Base-by-base conservation (phyloP, 2,888 invertebrate species). In the Zaprionus bogoriensis region DNA sequence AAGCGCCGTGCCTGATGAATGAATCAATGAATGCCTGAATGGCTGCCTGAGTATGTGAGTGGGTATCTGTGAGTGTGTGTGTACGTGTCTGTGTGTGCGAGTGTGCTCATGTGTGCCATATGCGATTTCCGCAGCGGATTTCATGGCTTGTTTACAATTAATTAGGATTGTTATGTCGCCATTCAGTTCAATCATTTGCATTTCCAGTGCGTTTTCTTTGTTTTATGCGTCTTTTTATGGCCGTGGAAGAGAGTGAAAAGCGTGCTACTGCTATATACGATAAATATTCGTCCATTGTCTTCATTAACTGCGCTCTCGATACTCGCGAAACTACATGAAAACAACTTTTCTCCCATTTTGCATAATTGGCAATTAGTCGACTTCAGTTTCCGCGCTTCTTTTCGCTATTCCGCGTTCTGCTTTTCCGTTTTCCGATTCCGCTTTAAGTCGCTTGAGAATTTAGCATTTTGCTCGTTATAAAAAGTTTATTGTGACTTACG, bases 81-180 rank as follows among this genome's bases (percentile, higher is more conserved):
- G 27, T 27, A 27, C 10, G 4, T 3, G 27, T 27, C 3, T n/a
- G 10, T 27, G 27, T 10, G 27, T 27, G 27, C 27, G 32, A 36
- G 32, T 36, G 32, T 17, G 44, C 32, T 44, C 28, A 45, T 30
- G 45, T 22, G 17, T 39, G 39, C 60, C 60, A 45, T 59, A 44
- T 55, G 23, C 44, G 30, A 23, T 23, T 48, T 48, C 22, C n/a
- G 17, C 9, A 23, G 41, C n/a, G 20, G 22, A 6, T 63, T 67
- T 64, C 73, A 83, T 76, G 50, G 67, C 73, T 80, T 80, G 80
- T 76, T 86, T 86, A 80, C 77, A 79, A 63, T 80, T 80, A 86
- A 80, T 80, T 83, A 62, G 61, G 67, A 62, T 60, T 67, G 63
- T 70, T 83, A 62, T 86, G 59, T 66, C 67, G 67, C 73, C 65